Base-by-base conservation (phyloP, 1,140 invertebrate genomes). In the Dreissena rostriformis region DNA sequence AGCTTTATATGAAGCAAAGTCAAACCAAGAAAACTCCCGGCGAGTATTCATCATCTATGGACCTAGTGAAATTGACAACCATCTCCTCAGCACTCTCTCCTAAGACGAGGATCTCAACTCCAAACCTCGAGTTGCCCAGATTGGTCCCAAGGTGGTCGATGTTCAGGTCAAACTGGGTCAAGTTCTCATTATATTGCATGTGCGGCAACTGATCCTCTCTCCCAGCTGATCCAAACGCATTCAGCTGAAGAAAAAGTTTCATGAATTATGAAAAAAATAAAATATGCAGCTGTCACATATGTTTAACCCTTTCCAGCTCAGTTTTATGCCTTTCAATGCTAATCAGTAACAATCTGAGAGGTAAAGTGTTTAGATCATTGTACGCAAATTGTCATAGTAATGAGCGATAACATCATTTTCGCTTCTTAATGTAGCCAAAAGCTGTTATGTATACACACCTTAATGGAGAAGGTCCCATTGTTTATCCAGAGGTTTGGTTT, bases 21-120 rank as follows among this genome's bases (percentile, higher is more conserved):
- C 90, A 93, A 91, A 96, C 95, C 92, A 95, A 95, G 90, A 96
- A 96, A 55, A 96, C 95, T 24, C 96, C 96, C 19, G 96, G 96
- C 15, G 96, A 95, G 85, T 96, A 95, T 88, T 96, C 96, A 90
- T 96, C 96, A 89, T 96, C 96, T 49, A 96, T 88, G 76, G 95
- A 95, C 88, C 95, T 95, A 65, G 94, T 93, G 75, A 93, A 90
- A n/a, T 94, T 91, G 19, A 95, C 88, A 17, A 89, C 79, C 53
- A 93, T 92, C 0, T 49, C 8, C 28, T 83, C 71, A 94, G 94
- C 1, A 94, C 94, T 53, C 93, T 94, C 28, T 94, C 93, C 26
- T 0, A 96, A 82, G 14, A 95, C 66, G 5, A 86, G 87, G 24
- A 95, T 77, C 85, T 95, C 95, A 6, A 96, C 70, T 11, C 95